A percentile compares a stretch with the other conserved stretches of the same genome.
These are phyloP conservation scores for Cervus canadensis DNA, from an alignment of 2,113 vertebrate genomes.

Conservation along the genomic window DNA sequence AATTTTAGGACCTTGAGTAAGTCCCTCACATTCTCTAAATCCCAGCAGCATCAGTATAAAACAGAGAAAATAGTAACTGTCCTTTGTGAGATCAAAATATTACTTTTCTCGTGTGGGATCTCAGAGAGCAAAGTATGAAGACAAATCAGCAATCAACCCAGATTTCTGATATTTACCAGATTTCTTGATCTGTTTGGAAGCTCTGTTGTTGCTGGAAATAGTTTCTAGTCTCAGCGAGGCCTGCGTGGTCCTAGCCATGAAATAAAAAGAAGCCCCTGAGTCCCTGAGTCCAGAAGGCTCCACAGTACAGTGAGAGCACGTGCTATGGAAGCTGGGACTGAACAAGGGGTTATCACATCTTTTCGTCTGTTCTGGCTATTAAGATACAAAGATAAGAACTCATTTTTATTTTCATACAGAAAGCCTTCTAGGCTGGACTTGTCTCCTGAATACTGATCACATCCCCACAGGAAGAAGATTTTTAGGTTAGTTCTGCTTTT, in stretches of 20 bases:
- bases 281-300: neutral
- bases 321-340: neutral
- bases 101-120: neutral
- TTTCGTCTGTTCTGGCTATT: neutral
- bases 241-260: neutral
- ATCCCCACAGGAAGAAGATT: neutral
- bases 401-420: conserved; percentile 1
- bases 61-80: neutral
- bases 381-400: neutral
- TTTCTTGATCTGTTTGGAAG: neutral
- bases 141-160: neutral
- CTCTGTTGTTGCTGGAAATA: neutral
- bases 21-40: neutral
- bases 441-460: neutral
- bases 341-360: neutral
- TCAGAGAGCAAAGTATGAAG: neutral
- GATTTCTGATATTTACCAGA: conserved; percentile 15
- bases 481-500: neutral
- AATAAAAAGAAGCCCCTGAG: neutral
- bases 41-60: neutral
- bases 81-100: neutral
- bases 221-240: neutral
- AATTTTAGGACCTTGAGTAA: neutral
- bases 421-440: neutral
- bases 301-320: neutral